A percentile compares a stretch with the other conserved stretches of the same genome.
These are phyloP conservation scores for Nycticryphes semicollaris DNA, from an alignment of 2,113 vertebrate species.

Conservation along the genomic window DNA sequence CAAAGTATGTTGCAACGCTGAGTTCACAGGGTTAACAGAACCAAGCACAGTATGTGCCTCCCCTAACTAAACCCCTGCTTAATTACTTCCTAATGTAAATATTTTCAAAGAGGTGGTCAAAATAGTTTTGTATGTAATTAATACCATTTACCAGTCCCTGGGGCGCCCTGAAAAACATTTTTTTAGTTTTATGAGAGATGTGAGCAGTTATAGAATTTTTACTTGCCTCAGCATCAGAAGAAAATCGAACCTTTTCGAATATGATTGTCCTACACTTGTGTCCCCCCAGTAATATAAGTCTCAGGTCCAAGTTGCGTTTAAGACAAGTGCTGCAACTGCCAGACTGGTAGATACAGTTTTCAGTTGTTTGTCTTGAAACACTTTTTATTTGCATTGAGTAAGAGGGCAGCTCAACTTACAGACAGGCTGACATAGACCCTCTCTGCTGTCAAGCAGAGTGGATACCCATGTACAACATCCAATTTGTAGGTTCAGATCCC, in stretches of 20 bases:
- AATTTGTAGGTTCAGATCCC: not conserved
- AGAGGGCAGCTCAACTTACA: not conserved
- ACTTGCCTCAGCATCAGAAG: not conserved
- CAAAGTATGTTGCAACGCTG: not conserved
- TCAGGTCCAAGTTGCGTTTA: not conserved
- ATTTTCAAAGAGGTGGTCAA: not conserved
- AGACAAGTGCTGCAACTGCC: not conserved
- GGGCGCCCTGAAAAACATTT: not conserved
- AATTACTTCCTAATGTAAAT: not conserved
- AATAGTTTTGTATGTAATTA: not conserved
- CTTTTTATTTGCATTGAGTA: not conserved
- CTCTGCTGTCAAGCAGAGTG: not conserved
- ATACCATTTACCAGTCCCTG: not conserved
- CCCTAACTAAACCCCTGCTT: not conserved
- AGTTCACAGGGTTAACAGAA: not conserved
- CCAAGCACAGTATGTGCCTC: rapidly evolving
- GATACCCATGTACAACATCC: too few species aligned
- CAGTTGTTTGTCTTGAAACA: not conserved
- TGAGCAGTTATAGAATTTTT: not conserved
- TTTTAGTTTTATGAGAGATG: not conserved
- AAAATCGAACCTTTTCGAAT: not conserved
- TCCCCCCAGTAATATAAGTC: not conserved
- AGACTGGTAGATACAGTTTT: not conserved
- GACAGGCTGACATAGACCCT: not conserved
- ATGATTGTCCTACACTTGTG: not conserved